phyloP scores from a whole-genome alignment of 1,140 invertebrate species.

The Drosophila pallidifrons region DNA sequence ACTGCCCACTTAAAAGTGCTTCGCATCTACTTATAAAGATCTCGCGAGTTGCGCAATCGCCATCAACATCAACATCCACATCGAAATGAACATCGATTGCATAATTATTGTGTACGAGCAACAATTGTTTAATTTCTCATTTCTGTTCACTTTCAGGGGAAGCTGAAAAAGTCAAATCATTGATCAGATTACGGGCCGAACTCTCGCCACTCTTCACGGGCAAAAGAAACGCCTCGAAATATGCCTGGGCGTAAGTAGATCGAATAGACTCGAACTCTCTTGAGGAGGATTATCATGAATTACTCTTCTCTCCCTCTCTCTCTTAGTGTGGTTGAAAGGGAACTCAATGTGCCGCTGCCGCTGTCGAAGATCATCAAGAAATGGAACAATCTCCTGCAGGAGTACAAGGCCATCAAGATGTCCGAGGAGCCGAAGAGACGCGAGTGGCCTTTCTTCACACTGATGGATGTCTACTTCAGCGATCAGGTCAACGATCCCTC shows the following conservation, averaged over 20 bases:
- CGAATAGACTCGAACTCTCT: too few relatives aligned
- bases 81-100: constrained; percentile 14
- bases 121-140: constrained; percentile 40
- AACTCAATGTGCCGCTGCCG: constrained; percentile 83
- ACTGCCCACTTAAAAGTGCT: neutral
- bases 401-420: constrained; percentile 85
- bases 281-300: too few relatives aligned
- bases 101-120: constrained; percentile 29
- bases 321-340: constrained; percentile 81
- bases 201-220: constrained; percentile 84
- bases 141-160: constrained; percentile 75
- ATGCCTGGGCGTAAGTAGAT: constrained; percentile 85
- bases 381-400: constrained; percentile 85
- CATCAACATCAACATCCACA: neutral
- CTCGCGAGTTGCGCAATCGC: constrained; percentile 8
- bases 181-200: constrained; percentile 84
- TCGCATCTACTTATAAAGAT: constrained; percentile 23
- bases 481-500: constrained; percentile 85
- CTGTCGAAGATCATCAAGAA: constrained; percentile 85
- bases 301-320: neutral
- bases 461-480: constrained; percentile 85
- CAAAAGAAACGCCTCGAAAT: constrained; percentile 85
- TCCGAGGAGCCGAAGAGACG: constrained; percentile 84
- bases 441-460: constrained; percentile 84
- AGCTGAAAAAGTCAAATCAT: constrained; percentile 85